Percentiles rank a stretch among this genome's conserved stretches.
These are phyloP conservation scores for Neodontobutis hainanensis DNA, from an alignment of 2,113 vertebrate species.

Conservation along the genomic window DNA sequence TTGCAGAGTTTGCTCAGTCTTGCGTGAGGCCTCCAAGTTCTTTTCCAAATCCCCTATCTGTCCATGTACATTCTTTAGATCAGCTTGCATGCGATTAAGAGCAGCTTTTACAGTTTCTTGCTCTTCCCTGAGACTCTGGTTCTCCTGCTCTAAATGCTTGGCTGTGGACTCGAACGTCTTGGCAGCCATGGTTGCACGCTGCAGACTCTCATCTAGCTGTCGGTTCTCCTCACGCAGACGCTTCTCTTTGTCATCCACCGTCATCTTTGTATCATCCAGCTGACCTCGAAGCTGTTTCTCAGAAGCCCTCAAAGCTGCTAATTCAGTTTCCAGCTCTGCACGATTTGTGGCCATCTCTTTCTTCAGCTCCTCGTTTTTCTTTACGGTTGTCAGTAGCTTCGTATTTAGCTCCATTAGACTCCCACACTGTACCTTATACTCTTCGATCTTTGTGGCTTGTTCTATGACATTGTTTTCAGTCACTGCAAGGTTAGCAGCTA, in stretches of 20 bases:
- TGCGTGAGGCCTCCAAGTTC: conserved; percentile 73
- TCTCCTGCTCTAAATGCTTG: conserved; percentile 78
- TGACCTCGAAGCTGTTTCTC: conserved; percentile 84
- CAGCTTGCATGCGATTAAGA: conserved; percentile 75
- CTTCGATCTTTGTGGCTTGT: conserved; percentile 57
- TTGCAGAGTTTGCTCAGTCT: conserved; percentile 77
- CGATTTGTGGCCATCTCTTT: conserved; percentile 70
- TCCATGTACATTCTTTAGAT: conserved; percentile 80
- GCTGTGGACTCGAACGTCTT: conserved; percentile 75
- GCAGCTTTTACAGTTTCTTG: conserved; percentile 77
- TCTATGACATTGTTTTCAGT: conserved; percentile 74
- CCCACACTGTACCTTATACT: conserved; percentile 57
- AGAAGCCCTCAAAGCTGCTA: conserved; percentile 78
- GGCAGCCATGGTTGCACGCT: conserved; percentile 74
- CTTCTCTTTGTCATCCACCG: conserved; percentile 79
- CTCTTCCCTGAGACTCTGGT: conserved; percentile 81
- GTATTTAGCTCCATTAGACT: conserved; percentile 69
- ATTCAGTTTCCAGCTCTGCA: conserved; percentile 70
- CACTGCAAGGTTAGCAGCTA: conserved; percentile 67
- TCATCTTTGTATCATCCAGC: conserved; percentile 72
- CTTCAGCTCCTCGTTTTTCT: conserved; percentile 72
- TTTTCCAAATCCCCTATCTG: conserved; percentile 81
- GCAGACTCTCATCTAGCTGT: conserved; percentile 84
- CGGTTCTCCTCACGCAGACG: conserved; percentile 77
- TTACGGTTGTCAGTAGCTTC: conserved; percentile 63